These are phyloP conservation scores for Onychomys torridus DNA, from an alignment of 2,797 vertebrate species.

Conservation along the genomic window DNA sequence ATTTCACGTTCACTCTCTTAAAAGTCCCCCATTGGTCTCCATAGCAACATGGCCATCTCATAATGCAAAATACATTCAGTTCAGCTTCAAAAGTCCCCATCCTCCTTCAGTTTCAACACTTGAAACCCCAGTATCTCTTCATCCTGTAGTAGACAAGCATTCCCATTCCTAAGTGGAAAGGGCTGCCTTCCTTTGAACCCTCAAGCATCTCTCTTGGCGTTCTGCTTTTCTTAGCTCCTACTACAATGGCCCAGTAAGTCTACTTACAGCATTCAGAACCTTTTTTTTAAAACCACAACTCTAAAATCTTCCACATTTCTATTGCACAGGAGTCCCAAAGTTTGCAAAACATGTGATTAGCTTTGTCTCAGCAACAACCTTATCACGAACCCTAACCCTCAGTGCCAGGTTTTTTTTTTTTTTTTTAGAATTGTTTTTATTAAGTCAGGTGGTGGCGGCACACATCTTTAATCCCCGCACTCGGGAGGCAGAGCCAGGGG, in stretches of 20 bases:
- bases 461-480: too few species aligned
- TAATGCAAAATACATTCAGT: background rate
- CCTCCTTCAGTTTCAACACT: background rate
- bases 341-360: background rate
- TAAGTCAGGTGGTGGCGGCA: too few species aligned
- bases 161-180: background rate
- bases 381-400: background rate
- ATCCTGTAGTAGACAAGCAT: background rate
- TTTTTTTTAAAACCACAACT: background rate
- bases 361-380: background rate
- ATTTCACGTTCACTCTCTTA: too few species aligned
- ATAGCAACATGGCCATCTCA: background rate
- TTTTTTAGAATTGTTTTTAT: too few species aligned
- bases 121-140: background rate
- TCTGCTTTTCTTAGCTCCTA: background rate
- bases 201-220: background rate
- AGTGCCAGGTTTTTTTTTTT: background rate
- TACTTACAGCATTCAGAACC: background rate
- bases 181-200: background rate
- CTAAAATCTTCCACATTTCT: background rate
- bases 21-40: background rate
- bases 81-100: background rate
- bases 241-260: background rate
- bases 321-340: background rate
- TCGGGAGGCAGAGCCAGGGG: too few species aligned